These are phyloP conservation scores for Sebastes fasciatus DNA, from an alignment of 2,113 vertebrate species.

Conservation along the genomic window DNA sequence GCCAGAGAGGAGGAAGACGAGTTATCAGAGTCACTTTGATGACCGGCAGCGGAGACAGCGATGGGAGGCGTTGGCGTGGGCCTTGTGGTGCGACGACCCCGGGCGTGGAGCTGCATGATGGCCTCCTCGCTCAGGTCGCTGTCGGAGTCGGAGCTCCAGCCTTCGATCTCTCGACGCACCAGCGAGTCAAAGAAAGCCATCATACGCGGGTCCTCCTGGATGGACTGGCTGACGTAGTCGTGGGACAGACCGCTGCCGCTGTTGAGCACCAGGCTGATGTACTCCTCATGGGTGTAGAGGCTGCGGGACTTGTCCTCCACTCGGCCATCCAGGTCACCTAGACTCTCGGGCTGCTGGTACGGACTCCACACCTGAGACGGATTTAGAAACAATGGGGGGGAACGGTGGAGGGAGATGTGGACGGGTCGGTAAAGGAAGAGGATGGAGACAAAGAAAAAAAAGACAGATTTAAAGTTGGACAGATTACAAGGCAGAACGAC, in stretches of 20 bases:
- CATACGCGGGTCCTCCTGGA: constrained; percentile 98
- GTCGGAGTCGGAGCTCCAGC: constrained; percentile 98
- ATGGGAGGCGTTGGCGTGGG: not conserved
- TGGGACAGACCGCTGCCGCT: constrained; percentile 97
- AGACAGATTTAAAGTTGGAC: not conserved
- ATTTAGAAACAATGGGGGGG: not conserved
- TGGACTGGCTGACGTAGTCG: constrained; percentile 97
- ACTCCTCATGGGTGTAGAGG: constrained; percentile 98
- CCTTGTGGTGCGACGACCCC: constrained; percentile 85
- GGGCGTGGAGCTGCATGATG: constrained; percentile 94
- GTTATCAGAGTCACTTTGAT: constrained; percentile 89
- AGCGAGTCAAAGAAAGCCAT: constrained; percentile 99
- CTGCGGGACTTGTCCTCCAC: constrained; percentile 96
- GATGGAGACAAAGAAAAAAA: not conserved
- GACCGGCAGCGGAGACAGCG: not conserved
- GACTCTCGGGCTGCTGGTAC: constrained; percentile 94
- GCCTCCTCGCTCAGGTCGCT: constrained; percentile 95
- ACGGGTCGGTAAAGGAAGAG: too few relatives aligned
- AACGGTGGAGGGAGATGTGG: too few relatives aligned
- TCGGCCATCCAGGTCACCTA: constrained; percentile 93
- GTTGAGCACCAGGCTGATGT: constrained; percentile 97
- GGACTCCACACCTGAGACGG: constrained; percentile 94
- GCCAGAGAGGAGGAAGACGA: constrained; percentile 89
- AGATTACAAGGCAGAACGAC: not conserved
- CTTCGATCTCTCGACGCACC: constrained; percentile 97